Base-by-base conservation (phyloP, 2,797 vertebrate species). In the Fratercula arctica region DNA sequence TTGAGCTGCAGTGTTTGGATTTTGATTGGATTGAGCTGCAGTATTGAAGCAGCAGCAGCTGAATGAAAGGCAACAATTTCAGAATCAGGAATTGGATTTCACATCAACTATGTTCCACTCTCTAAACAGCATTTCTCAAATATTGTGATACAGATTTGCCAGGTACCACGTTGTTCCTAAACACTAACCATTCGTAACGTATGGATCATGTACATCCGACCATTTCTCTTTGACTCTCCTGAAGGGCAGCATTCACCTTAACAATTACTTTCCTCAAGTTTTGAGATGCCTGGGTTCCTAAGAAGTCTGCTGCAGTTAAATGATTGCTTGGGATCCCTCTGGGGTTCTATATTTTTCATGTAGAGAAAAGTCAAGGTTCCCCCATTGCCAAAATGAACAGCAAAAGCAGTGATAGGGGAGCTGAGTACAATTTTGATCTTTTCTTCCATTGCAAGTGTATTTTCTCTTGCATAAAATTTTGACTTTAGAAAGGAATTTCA, bases 101-200 rank as follows among this genome's bases (percentile, higher is more conserved):
- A 60, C 41, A 37, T 6, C 9, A 53, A 7, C 6, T 20, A 15
- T 0, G 0, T 75, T 81, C 16, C 4, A 2, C 3, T 26, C 29
- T 54, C 43, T 68, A n/a, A 69, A 51, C 3, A 76, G 0, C 24
- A 56, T 69, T 81, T 82, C 39, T 74, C 45, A 56, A 63, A 63
- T 9, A 68, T 3, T 31, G 23, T 31, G 50, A 60, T 45, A 56
- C 26, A 5, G 3, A 21, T 64, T 77, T 77, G 10, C 29, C 35
- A 37, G n/a, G n/a, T 69, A 68, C 5, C 10, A 11, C 29, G 8
- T 28, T 68, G 33, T 54, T 78, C 37, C 17, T 83, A 60, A 89
- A 64, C 21, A 70, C 28, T 46, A 72, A n/a, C 13, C 6, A 21
- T 67, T 70, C 5, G 0, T 45, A 63, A 45, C 15, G 4, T 41